phyloP scores from a whole-genome alignment of 1,140 invertebrate genomes.

The Arctopsyche grandis region DNA sequence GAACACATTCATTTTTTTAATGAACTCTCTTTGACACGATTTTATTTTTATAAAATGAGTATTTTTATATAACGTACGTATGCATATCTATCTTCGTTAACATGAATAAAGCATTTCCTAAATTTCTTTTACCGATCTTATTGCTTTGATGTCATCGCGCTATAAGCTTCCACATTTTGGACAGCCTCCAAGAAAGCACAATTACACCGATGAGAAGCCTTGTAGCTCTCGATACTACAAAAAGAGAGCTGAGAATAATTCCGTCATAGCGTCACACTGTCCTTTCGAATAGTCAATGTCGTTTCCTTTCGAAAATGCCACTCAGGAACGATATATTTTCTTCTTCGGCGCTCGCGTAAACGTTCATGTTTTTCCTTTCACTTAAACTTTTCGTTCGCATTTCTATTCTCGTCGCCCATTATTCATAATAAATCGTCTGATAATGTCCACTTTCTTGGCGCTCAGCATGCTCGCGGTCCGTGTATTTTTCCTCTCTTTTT shows the following conservation, averaged over 20 bases:
- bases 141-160: conserved; percentile 17
- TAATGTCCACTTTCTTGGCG: conserved; percentile 30
- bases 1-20: too few species aligned
- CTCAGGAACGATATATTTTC: conserved; percentile 3
- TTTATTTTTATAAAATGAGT: too few species aligned
- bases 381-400: conserved; percentile 28
- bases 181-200: conserved; percentile 9
- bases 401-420: conserved; percentile 18
- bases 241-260: conserved; percentile 3
- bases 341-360: background rate
- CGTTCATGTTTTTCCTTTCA: conserved; percentile 30
- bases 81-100: conserved; percentile 17
- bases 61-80: background rate
- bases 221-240: background rate
- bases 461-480: background rate
- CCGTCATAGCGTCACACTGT: conserved; percentile 8
- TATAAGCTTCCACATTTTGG: background rate
- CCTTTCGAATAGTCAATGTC: background rate
- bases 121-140: conserved; percentile 22
- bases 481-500: conserved; percentile 1
- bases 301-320: background rate
- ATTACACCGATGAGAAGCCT: conserved; percentile 1
- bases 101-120: conserved; percentile 24
- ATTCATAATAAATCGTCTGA: conserved; percentile 38
- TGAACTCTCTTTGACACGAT: too few species aligned